These are phyloP conservation scores for Oncorhynchus gorbuscha DNA, from an alignment of 2,113 vertebrate genomes.

Conservation along the genomic window DNA sequence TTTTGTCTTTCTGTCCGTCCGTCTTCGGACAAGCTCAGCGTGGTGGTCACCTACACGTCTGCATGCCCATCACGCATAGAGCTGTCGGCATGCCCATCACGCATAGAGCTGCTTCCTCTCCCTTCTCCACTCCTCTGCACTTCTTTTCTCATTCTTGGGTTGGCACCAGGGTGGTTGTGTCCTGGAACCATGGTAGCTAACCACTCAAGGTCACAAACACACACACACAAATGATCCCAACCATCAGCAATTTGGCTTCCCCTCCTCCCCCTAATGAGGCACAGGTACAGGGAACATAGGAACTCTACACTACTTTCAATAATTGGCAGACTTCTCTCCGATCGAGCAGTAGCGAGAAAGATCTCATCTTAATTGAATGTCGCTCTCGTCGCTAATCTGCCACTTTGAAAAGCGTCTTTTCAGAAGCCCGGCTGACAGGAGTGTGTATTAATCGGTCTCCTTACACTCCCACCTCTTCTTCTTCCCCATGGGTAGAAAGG, in stretches of 20 bases:
- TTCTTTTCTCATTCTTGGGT: background rate
- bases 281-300: conserved; percentile 47
- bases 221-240: background rate
- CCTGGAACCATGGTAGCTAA: too few relatives aligned
- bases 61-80: too few relatives aligned
- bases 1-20: background rate
- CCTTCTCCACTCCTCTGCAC: background rate
- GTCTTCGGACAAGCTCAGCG: too few relatives aligned
- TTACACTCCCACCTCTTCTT: conserved; percentile 29
- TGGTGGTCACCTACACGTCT: too few relatives aligned
- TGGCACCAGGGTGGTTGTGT: too few relatives aligned
- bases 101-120: too few relatives aligned
- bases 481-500: conserved; percentile 48
- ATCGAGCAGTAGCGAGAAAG: conserved; percentile 32
- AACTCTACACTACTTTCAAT: conserved; percentile 70
- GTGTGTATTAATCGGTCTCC: conserved; percentile 49
- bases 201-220: background rate
- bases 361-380: conserved; percentile 80
- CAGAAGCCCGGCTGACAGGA: conserved; percentile 61
- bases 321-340: conserved; percentile 59
- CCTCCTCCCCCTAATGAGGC: conserved; percentile 24
- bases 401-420: conserved; percentile 60
- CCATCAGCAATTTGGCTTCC: conserved; percentile 1
- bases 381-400: conserved; percentile 66
- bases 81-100: too few relatives aligned